These are phyloP conservation scores for Helogale parvula DNA, from an alignment of 2,113 vertebrate genomes.

Conservation along the genomic window DNA sequence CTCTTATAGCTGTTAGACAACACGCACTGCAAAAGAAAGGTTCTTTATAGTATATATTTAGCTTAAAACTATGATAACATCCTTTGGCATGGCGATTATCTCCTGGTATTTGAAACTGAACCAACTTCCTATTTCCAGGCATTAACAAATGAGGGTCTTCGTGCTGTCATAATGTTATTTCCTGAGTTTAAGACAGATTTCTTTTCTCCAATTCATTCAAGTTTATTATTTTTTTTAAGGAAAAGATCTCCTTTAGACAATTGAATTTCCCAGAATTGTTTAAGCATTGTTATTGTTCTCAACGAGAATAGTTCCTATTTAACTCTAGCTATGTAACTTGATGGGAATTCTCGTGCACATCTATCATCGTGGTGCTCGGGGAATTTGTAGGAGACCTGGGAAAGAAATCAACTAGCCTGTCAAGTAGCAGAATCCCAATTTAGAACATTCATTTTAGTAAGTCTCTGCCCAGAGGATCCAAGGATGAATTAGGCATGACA, in stretches of 20 bases:
- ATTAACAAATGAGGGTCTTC: constrained; percentile 72
- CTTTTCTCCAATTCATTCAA: constrained; percentile 70
- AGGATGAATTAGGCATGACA: not conserved
- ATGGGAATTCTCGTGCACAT: not conserved
- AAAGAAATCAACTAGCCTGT: not conserved
- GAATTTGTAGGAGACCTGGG: not conserved
- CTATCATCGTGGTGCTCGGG: not conserved
- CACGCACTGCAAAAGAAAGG: constrained; percentile 63
- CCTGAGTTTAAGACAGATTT: constrained; percentile 78
- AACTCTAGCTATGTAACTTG: not conserved
- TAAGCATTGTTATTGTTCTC: constrained; percentile 54
- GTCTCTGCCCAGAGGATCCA: not conserved
- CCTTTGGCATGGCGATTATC: constrained; percentile 80
- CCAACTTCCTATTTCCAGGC: constrained; percentile 79
- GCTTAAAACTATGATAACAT: constrained; percentile 79
- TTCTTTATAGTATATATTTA: constrained; percentile 81
- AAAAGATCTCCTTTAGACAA: constrained; percentile 77
- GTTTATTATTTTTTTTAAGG: constrained; percentile 72
- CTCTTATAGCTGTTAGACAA: constrained; percentile 70
- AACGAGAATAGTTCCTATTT: constrained; percentile 68
- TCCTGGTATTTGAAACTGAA: constrained; percentile 78
- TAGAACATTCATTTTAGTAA: not conserved
- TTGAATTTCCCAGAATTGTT: constrained; percentile 83
- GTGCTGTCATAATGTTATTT: constrained; percentile 76
- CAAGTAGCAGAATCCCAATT: not conserved